Evolutionary conservation across 2,888 invertebrate genomes (phyloP).

Genomic region (Nephrotoma flavescens): DNA sequence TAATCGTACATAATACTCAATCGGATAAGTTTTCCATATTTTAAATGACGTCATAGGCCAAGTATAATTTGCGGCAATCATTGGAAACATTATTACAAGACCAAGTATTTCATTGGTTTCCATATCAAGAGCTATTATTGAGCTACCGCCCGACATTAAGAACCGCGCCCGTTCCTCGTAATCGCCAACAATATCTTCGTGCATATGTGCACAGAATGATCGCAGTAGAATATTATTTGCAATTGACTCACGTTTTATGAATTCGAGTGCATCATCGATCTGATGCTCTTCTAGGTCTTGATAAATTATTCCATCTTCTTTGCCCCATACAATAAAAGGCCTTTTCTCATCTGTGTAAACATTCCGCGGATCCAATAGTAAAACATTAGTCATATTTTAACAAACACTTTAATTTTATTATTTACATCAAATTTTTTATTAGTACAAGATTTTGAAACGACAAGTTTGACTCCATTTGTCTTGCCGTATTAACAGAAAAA

Average conservation of each 20-base stretch:
- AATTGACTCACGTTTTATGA: not conserved
- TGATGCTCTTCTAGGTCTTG: not conserved
- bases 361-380: conserved; percentile 3
- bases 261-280: not conserved
- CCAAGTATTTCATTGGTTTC: conserved; percentile 2
- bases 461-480: not conserved
- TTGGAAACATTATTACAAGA: not conserved
- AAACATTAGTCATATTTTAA: not conserved
- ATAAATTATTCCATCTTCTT: not conserved
- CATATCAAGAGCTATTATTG: not conserved
- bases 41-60: not conserved
- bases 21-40: not conserved
- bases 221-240: not conserved
- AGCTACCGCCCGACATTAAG: not conserved
- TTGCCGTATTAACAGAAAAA: not conserved
- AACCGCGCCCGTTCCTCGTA: not conserved
- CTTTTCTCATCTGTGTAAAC: conserved; percentile 2
- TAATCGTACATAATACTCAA: not conserved
- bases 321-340: not conserved
- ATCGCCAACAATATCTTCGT: not conserved
- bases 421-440: not conserved
- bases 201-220: not conserved
- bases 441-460: not conserved
- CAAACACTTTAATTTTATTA: not conserved
- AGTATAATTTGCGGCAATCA: not conserved